Conservation (phyloP, 2,797 vertebrate species). For the Falco columbarius region DNA sequence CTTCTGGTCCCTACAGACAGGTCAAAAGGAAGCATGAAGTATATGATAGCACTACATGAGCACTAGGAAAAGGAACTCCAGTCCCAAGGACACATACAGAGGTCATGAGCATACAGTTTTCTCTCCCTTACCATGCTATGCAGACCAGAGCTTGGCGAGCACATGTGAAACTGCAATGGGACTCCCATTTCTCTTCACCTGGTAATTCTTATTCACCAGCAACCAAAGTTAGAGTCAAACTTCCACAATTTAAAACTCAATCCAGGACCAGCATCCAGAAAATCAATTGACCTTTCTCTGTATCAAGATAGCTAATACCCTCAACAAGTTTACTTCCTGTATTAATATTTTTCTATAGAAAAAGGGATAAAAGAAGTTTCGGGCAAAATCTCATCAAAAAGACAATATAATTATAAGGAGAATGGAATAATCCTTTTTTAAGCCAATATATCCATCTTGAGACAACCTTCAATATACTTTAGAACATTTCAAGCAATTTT, state of each 20-base stretch:
- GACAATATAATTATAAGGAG: neutral
- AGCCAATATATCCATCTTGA: neutral
- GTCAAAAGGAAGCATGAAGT: neutral
- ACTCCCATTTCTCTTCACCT: neutral
- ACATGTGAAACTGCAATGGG: neutral
- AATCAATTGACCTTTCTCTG: neutral
- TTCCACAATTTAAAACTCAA: neutral
- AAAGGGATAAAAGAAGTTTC: neutral
- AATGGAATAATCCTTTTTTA: neutral
- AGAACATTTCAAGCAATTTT: slow-evolving; percentile 20
- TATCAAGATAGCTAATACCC: neutral
- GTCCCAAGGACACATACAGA: neutral
- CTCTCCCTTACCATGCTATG: neutral
- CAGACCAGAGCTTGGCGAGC: neutral
- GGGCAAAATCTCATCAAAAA: neutral
- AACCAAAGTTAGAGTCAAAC: neutral
- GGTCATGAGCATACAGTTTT: neutral
- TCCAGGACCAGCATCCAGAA: neutral
- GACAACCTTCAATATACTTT: slow-evolving; percentile 1
- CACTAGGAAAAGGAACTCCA: neutral
- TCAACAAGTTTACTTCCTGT: neutral
- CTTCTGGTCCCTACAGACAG: neutral
- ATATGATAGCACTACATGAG: neutral
- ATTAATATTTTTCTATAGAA: neutral
- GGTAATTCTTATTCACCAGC: neutral